Conservation (phyloP, 2,113 vertebrate genomes). For the Cettia cetti region DNA sequence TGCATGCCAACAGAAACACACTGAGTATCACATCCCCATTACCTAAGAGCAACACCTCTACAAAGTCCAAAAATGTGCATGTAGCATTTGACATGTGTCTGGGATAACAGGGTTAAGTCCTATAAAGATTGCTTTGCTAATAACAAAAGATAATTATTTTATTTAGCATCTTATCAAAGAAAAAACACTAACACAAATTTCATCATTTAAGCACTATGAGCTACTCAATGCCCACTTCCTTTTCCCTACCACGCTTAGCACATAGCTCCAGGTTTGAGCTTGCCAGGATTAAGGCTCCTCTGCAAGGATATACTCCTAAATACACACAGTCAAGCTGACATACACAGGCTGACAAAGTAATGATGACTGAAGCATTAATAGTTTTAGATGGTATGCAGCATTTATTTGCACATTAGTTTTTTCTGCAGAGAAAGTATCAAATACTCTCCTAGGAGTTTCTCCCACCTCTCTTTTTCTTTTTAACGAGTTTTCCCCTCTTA, state of each 20-base stretch:
- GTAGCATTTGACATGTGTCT: not conserved
- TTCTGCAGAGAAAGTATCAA: not conserved
- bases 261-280: rapidly evolving
- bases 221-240: not conserved
- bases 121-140: not conserved
- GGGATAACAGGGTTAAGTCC: not conserved
- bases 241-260: not conserved
- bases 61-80: not conserved
- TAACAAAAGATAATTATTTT: not conserved
- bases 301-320: not conserved
- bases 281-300: not conserved
- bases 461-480: not conserved
- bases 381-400: not conserved
- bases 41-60: not conserved
- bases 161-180: not conserved
- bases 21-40: not conserved
- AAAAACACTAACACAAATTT: not conserved
- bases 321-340: not conserved
- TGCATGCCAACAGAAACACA: not conserved
- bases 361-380: not conserved
- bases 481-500: not conserved
- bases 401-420: not conserved
- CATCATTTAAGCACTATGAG: not conserved
- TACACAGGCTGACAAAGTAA: not conserved
- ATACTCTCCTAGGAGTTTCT: not conserved